Evolutionary conservation across 2,888 invertebrate species (phyloP).

Genomic region (Callimorpha dominula): DNA sequence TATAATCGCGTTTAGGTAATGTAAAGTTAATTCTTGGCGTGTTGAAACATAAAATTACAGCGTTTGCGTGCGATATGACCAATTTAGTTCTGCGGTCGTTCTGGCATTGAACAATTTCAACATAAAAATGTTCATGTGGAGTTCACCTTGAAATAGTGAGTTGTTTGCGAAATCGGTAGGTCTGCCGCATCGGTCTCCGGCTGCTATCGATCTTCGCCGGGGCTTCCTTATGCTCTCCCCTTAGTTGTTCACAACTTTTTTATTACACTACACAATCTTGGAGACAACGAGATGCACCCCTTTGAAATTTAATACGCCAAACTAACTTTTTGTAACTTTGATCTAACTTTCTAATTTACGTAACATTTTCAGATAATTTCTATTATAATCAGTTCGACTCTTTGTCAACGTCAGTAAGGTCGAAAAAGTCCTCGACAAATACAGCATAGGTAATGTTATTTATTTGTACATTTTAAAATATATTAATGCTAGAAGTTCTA

Average conservation of each 20-base stretch:
- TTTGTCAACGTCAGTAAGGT: not conserved
- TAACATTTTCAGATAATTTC: constrained; percentile 6
- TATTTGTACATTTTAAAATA: too few species aligned
- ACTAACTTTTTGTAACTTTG: constrained; percentile 31
- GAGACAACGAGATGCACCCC: constrained; percentile 29
- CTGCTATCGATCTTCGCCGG: constrained; percentile 66
- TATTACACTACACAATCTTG: constrained; percentile 44
- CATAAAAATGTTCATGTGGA: constrained; percentile 68
- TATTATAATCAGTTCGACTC: not conserved
- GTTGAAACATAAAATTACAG: constrained; percentile 31
- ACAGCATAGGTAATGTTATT: too few species aligned
- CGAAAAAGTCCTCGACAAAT: not conserved
- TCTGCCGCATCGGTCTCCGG: constrained; percentile 69
- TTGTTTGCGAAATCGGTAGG: constrained; percentile 76
- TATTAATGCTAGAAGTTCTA: too few species aligned
- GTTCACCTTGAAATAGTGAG: constrained; percentile 75
- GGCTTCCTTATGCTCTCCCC: constrained; percentile 63
- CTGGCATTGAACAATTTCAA: constrained; percentile 78
- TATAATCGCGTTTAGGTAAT: constrained; percentile 18
- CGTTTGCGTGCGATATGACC: constrained; percentile 58
- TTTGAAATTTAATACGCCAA: constrained; percentile 46
- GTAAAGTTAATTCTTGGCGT: constrained; percentile 36
- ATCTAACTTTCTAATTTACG: constrained; percentile 22
- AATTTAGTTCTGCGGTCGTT: constrained; percentile 79
- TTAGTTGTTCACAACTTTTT: constrained; percentile 54